These are phyloP conservation scores for Xenopus petersii DNA, from an alignment of 2,797 vertebrate species.

Conservation along the genomic window DNA sequence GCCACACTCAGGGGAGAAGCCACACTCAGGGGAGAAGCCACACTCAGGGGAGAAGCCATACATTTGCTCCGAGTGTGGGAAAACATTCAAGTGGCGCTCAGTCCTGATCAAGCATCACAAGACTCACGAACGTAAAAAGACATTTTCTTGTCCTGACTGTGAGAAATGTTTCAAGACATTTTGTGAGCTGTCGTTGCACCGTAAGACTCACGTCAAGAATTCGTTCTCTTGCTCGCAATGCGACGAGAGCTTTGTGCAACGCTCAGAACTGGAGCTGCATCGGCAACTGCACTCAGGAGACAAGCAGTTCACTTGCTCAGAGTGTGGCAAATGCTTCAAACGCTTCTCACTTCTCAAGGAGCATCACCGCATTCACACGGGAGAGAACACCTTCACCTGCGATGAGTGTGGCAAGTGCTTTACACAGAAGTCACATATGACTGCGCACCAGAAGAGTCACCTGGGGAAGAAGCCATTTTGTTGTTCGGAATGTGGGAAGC, in stretches of 20 bases:
- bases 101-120: neutral
- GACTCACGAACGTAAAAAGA: neutral
- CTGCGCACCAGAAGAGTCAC: neutral
- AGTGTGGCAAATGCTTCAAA: neutral
- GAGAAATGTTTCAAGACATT: neutral
- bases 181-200: neutral
- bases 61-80: neutral
- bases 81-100: neutral
- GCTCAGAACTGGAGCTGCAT: neutral
- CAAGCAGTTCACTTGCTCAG: neutral
- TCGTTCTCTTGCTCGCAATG: neutral
- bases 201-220: neutral
- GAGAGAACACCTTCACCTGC: neutral
- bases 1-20: neutral
- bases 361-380: neutral
- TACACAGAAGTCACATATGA: neutral
- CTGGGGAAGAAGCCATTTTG: neutral
- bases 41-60: neutral
- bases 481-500: neutral
- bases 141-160: neutral
- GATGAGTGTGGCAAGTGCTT: neutral
- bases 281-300: neutral
- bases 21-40: neutral
- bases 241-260: neutral
- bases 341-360: neutral